phyloP scores from a whole-genome alignment of 1,140 invertebrate species.

The Telenomus remus region DNA sequence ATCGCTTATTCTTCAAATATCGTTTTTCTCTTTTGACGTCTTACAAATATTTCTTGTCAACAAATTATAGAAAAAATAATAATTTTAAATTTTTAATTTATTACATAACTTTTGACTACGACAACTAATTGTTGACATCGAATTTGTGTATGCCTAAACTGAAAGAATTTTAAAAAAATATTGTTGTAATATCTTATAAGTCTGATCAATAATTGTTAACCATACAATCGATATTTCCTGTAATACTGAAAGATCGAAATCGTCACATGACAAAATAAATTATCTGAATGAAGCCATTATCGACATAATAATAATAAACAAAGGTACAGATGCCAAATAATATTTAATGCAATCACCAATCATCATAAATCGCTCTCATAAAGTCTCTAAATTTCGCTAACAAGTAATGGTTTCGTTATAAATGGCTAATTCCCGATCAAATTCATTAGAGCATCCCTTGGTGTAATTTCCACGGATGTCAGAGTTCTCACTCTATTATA shows the following conservation, averaged over 20 bases:
- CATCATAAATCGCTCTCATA: constrained; percentile 15
- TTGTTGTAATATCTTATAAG: no score
- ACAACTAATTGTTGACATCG: not conserved
- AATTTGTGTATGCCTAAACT: not conserved
- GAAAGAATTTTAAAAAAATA: not conserved
- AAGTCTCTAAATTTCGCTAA: constrained; percentile 30
- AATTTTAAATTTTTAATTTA: no score
- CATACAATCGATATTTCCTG: constrained; percentile 15
- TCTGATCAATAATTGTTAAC: not conserved
- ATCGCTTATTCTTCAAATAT: not conserved
- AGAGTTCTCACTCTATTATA: constrained; percentile 37
- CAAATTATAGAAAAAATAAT: not conserved
- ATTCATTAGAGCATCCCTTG: not conserved
- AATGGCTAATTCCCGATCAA: constrained; percentile 1
- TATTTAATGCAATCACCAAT: constrained; percentile 1
- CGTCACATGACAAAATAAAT: constrained; percentile 35
- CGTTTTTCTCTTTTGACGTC: constrained; percentile 3
- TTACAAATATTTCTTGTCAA: constrained; percentile 23
- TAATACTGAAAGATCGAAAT: constrained; percentile 37
- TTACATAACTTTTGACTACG: not conserved
- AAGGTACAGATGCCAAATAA: not conserved
- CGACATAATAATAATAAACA: constrained; percentile 15
- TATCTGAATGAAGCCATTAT: constrained; percentile 9
- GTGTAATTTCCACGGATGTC: no score
- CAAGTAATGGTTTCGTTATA: constrained; percentile 2